Base-by-base conservation (phyloP, 64 coral and sea anemone genomes). In the Actinia equina region DNA sequence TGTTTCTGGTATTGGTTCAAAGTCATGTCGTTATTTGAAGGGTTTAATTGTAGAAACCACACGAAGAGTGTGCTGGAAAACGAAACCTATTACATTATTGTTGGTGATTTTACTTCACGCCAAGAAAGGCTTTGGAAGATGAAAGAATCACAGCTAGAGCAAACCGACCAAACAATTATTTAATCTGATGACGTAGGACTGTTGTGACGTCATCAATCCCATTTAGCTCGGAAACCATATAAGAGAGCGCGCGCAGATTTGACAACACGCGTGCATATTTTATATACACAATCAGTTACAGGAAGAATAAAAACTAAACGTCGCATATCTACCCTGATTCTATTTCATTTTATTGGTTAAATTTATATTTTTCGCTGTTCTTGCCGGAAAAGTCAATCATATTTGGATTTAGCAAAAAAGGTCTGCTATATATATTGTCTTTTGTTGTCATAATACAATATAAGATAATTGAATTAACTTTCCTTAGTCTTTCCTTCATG, bases 41-140 rank as follows among this genome's bases (percentile, higher is more conserved):
- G 45, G 44, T 49, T 52, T 81, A 81, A 81, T 52, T 23, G 45
- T 2, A 14, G 15, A 52, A 81, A 81, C 78, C 78, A 51, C 42
- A 52, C 78, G 13, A 44, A 81, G 78, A 81, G 49, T 78, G 27
- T 52, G 43, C 44, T 81, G 27, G 78, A 81, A 81, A 81, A 81
- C 17, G 78, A 49, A 81, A 81, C 43, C 69, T 74, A 26, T 74
- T 26, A 74, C 69, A 27, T 74, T 25, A 74, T 74, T 74, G n/a
- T 74, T 7, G 15, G 27, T 41, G 37, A 74, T 74, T 74, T 74
- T 74, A 26, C 23, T 74, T 74, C 69, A 74, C 26, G 25, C 69
- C 23, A 74, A 30, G 69, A 74, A 74, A 41, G 69, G 69, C 7
- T 74, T 74, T 74, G 23, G n/a, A 41, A 30, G 69, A 74, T 65